Conservation (phyloP, 2,888 invertebrate genomes). For the Gryllus longicercus region DNA sequence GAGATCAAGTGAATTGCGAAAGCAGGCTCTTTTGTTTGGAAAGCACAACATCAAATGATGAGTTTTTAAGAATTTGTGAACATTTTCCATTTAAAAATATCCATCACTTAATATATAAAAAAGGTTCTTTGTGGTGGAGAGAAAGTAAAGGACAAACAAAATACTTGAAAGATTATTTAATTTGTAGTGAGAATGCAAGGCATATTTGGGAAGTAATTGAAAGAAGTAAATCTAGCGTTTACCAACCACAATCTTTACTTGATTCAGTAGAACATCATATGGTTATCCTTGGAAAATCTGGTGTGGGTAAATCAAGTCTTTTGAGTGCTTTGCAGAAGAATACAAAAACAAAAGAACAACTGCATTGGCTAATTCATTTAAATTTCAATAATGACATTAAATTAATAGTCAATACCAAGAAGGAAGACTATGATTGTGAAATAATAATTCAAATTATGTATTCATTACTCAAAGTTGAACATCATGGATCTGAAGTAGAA, state of each 20-base stretch:
- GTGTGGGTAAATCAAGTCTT: background rate
- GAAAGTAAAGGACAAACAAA: background rate
- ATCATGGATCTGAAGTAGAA: background rate
- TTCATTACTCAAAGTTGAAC: background rate
- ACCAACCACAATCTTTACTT: background rate
- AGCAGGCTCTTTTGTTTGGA: background rate
- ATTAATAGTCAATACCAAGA: background rate
- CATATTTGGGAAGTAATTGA: background rate
- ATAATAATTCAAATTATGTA: background rate
- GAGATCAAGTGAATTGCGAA: background rate
- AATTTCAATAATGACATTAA: background rate
- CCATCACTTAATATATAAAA: background rate
- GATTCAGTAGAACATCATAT: background rate
- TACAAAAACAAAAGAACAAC: background rate
- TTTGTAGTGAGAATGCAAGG: background rate
- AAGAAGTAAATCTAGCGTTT: background rate
- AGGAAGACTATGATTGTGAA: background rate
- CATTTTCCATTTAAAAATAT: conserved; percentile 3
- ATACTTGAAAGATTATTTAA: background rate
- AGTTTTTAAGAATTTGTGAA: background rate
- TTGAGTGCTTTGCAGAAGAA: background rate
- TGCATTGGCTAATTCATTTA: background rate
- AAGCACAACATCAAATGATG: background rate
- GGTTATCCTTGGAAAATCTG: background rate
- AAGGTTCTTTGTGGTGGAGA: background rate